Base-by-base conservation (phyloP, 1,140 invertebrate genomes). In the Hypothenemus hampei region DNA sequence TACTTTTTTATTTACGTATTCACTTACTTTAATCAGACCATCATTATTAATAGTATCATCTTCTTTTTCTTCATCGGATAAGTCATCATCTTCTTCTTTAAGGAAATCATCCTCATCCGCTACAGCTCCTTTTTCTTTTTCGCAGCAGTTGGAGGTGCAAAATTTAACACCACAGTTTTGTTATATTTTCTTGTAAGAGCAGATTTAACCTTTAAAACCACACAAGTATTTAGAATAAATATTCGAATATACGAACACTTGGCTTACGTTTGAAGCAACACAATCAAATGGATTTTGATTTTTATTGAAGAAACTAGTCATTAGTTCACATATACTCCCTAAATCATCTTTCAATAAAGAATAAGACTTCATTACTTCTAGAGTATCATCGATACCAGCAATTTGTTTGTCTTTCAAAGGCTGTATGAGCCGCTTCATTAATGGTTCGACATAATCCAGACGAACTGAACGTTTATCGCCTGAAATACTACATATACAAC, bases 141-240 rank as follows among this genome's bases (percentile, higher is more conserved):
- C 23, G 70, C 73, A 4, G 73, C 72, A 26, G 77, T 78, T 13
- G 80, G 78, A 4, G 80, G 75, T 67, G 92, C 93, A 2, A 88
- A 86, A 45, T 85, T 78, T 37, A 84, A 72, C 20, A 79, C 72
- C 0, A 79, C 75, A 56, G 84, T 83, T 70, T 97, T 97, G 69
- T 97, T 98, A 68, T 94, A 95, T 0, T 83, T 76, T 35, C 91
- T 81, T 0, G 96, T 98, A 68, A 98, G 87, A 0, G 94, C 91
- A 13, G 91, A 81, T 78, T 98, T 98, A 0, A 87, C 81, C 84
- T 90, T 57, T 33, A 54, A 58, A 46, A 58, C 47, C 36, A 50
- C 41, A 55, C 6, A 20, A 33, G 10, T 18, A 36, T 19, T n/a
- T 53, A 23, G 47, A 39, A 57, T 22, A 60, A 43, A 13, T 13